Evolutionary conservation across 2,888 invertebrate species (phyloP).

Genomic region (Petrophora chlorosata): DNA sequence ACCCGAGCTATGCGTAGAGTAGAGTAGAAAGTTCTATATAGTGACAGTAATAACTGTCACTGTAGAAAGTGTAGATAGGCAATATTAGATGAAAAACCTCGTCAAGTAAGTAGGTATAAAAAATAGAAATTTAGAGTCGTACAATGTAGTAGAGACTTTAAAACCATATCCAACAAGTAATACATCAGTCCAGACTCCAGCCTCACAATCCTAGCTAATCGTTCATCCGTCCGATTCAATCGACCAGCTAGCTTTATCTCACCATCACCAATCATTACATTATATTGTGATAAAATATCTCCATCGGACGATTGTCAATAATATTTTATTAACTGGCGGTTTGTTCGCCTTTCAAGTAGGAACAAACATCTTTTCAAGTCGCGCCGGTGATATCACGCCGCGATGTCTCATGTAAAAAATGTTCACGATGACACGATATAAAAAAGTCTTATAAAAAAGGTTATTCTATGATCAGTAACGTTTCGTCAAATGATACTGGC

Average conservation of each 20-base stretch:
- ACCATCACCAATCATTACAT: constrained; percentile 55
- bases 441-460: background rate
- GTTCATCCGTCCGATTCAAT: constrained; percentile 22
- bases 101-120: too few species aligned
- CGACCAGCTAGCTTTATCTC: constrained; percentile 33
- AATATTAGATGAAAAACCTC: too few species aligned
- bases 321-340: constrained; percentile 42
- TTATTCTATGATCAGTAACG: background rate
- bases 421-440: too few species aligned
- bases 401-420: constrained; percentile 6
- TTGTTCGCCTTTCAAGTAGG: constrained; percentile 34
- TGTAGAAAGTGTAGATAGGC: too few species aligned
- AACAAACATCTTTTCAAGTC: constrained; percentile 21
- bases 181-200: background rate
- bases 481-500: constrained; percentile 1
- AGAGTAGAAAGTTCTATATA: too few species aligned
- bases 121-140: too few species aligned
- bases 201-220: constrained; percentile 5
- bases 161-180: constrained; percentile 8
- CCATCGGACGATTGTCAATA: constrained; percentile 41
- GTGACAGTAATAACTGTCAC: too few species aligned
- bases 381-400: constrained; percentile 19
- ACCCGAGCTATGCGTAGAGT: too few species aligned
- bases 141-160: background rate
- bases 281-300: constrained; percentile 45